These are phyloP conservation scores for Adela reaumurella DNA, from an alignment of 2,888 invertebrate species.

Conservation along the genomic window DNA sequence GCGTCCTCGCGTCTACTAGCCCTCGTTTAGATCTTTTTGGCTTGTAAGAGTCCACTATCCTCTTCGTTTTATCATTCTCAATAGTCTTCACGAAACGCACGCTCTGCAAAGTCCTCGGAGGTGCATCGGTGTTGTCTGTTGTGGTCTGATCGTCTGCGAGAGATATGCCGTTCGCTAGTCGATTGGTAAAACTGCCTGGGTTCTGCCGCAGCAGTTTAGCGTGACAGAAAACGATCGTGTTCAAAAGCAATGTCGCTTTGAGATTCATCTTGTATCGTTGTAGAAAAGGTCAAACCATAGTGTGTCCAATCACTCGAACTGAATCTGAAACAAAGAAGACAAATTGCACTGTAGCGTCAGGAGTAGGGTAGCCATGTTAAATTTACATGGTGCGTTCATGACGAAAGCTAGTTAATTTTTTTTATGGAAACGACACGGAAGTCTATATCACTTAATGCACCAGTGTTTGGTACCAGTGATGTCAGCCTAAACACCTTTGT, in stretches of 20 bases:
- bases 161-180: not conserved
- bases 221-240: constrained; percentile 37
- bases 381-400: too few species aligned
- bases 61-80: constrained; percentile 37
- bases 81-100: constrained; percentile 18
- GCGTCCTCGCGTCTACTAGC: constrained; percentile 42
- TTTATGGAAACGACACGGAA: too few species aligned
- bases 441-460: too few species aligned
- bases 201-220: constrained; percentile 38
- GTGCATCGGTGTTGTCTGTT: constrained; percentile 30
- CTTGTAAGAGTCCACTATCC: constrained; percentile 37
- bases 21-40: constrained; percentile 29
- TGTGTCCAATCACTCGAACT: too few species aligned
- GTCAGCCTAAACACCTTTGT: too few species aligned
- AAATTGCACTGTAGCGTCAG: too few species aligned
- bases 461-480: too few species aligned
- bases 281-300: too few species aligned
- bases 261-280: constrained; percentile 42
- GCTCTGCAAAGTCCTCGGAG: constrained; percentile 28
- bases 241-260: constrained; percentile 31
- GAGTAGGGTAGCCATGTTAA: too few species aligned
- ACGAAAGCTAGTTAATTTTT: too few species aligned
- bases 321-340: too few species aligned
- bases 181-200: constrained; percentile 15
- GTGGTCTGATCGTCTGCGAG: not conserved